These are phyloP conservation scores for Pecten maximus DNA, from an alignment of 2,888 invertebrate genomes.

Conservation along the genomic window DNA sequence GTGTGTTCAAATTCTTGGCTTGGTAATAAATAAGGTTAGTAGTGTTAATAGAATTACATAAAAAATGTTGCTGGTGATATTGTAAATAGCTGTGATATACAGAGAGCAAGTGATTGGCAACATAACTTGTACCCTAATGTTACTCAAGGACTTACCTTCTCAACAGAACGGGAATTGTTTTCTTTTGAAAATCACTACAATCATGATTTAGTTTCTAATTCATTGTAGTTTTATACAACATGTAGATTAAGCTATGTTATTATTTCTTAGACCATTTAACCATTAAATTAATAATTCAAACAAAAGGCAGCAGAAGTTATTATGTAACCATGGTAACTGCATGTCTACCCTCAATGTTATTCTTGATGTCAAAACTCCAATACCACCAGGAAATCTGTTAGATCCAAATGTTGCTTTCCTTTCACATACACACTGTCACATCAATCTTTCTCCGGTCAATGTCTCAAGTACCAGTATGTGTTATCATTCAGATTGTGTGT, in stretches of 20 bases:
- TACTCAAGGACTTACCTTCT: not conserved
- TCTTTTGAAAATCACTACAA: not conserved
- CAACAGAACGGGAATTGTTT: not conserved
- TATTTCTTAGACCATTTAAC: not conserved
- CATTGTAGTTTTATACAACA: not conserved
- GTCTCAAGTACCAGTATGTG: not conserved
- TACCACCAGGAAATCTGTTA: not conserved
- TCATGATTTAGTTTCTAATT: not conserved
- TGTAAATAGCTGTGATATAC: not conserved
- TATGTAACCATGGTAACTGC: not conserved
- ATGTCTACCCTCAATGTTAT: not conserved
- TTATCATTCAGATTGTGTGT: no score
- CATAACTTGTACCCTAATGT: not conserved
- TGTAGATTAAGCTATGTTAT: not conserved
- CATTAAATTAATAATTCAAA: not conserved
- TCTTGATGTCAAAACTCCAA: not conserved
- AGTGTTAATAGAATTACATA: not conserved
- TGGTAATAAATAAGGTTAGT: not conserved
- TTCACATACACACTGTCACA: no score
- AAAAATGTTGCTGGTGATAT: not conserved
- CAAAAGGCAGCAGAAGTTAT: not conserved
- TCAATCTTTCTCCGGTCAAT: not conserved
- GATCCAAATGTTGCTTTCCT: no score
- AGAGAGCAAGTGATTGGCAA: not conserved
- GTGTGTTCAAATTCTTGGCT: not conserved